Evolutionary conservation across 1,140 invertebrate genomes (phyloP).

Genomic region (Amyelois transitella): DNA sequence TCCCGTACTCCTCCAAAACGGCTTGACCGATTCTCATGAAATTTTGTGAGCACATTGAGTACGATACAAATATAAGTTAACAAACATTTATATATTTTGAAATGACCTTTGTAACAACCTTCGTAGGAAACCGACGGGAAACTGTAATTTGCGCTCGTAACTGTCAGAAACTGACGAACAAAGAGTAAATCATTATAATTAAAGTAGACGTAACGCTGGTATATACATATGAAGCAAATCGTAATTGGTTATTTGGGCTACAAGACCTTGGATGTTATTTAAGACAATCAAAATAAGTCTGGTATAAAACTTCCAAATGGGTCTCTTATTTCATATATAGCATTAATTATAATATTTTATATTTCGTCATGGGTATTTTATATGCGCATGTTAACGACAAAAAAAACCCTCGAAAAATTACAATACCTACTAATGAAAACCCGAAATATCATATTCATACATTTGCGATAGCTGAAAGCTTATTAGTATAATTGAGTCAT

Average conservation of each 20-base stretch:
- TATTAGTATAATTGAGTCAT: no score
- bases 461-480: no score
- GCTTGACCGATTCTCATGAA: no score
- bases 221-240: constrained; percentile 1
- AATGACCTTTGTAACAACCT: not conserved
- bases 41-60: no score
- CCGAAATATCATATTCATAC: no score
- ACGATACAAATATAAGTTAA: not conserved
- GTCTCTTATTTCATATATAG: not conserved
- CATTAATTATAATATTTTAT: no score
- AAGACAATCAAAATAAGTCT: constrained; percentile 2
- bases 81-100: not conserved
- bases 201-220: not conserved
- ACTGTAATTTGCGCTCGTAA: not conserved
- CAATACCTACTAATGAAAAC: no score
- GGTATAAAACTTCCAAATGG: not conserved
- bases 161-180: not conserved
- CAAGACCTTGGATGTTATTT: constrained; percentile 11
- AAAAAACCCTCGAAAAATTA: no score
- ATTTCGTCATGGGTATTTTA: no score
- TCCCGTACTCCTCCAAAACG: no score
- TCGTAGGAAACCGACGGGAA: not conserved
- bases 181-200: constrained; percentile 12
- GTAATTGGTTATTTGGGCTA: constrained; percentile 10
- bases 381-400: no score